These are phyloP conservation scores for Synanthedon myopaeformis DNA, from an alignment of 2,888 invertebrate genomes.

Conservation along the genomic window DNA sequence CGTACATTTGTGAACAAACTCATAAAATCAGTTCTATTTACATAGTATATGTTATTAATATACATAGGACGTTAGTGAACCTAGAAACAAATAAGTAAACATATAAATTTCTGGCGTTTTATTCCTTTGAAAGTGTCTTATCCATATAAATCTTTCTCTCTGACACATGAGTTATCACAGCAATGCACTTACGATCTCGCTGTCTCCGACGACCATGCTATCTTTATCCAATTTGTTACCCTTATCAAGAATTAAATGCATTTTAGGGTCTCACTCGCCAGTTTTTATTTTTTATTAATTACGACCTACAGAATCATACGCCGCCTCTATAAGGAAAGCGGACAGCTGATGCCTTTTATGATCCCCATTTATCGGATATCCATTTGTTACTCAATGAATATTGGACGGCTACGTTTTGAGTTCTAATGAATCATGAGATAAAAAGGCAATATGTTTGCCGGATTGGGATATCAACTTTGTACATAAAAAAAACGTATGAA, in stretches of 20 bases:
- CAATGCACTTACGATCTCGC: conserved; percentile 69
- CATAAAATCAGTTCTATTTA: no score
- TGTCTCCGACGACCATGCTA: conserved; percentile 57
- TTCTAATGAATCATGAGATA: conserved; percentile 15
- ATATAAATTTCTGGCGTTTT: not conserved
- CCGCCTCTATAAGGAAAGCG: conserved; percentile 28
- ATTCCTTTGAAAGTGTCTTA: conserved; percentile 3
- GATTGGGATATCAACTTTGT: not conserved
- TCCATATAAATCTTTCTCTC: conserved; percentile 28
- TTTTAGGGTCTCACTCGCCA: conserved; percentile 55
- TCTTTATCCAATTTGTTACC: conserved; percentile 71
- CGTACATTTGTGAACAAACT: no score
- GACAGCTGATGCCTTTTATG: conserved; percentile 62
- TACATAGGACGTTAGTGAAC: no score
- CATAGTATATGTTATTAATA: no score
- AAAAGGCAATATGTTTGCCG: not conserved
- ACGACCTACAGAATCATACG: conserved; percentile 38
- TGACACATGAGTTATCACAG: conserved; percentile 55
- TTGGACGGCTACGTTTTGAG: conserved; percentile 20
- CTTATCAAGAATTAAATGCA: conserved; percentile 70
- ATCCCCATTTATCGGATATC: conserved; percentile 50
- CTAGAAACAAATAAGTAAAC: not conserved
- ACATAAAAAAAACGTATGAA: not conserved
- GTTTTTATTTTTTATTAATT: conserved; percentile 62
- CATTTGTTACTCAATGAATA: conserved; percentile 46